Percentiles rank a stretch among this genome's conserved stretches.
phyloP scores from a whole-genome alignment of 2,888 invertebrate species.

The Drosophila nr. perissopoda region DNA sequence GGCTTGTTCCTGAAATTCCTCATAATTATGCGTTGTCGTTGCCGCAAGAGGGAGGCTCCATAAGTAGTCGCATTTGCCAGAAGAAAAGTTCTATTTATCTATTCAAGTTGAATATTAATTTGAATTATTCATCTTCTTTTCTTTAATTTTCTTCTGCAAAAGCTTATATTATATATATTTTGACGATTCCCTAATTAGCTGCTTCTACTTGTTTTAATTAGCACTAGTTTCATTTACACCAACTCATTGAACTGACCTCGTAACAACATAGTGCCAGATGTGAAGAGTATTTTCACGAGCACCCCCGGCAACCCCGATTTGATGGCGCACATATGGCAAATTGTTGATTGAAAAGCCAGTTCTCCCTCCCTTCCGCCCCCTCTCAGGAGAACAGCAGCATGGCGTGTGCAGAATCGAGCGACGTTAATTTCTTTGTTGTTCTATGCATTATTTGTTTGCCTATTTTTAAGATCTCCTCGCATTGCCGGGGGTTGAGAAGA shows the following conservation, averaged over 20 bases:
- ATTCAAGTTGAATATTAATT: background rate
- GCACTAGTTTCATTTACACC: too few relatives aligned
- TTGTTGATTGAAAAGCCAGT: constrained; percentile 58
- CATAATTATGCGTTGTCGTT: constrained; percentile 64
- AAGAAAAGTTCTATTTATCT: background rate
- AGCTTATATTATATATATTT: background rate
- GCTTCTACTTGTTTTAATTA: background rate
- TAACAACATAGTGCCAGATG: constrained; percentile 29
- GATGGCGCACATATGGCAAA: constrained; percentile 63
- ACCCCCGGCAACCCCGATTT: constrained; percentile 24
- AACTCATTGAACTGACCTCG: constrained; percentile 23
- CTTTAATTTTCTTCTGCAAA: background rate
- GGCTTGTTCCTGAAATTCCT: constrained; percentile 46
- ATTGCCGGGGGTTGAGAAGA: constrained; percentile 29
- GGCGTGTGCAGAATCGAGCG: constrained; percentile 32
- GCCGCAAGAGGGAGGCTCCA: constrained; percentile 16
- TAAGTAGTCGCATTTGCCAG: background rate
- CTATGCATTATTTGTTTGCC: constrained; percentile 48
- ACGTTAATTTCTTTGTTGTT: constrained; percentile 36
- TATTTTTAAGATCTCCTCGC: constrained; percentile 61
- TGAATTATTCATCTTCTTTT: background rate
- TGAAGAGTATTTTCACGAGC: constrained; percentile 13
- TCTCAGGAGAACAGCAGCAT: constrained; percentile 12
- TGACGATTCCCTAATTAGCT: background rate
- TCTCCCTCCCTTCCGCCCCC: background rate